These are phyloP conservation scores for Hiodon alosoides DNA, from an alignment of 2,113 vertebrate genomes.

Conservation along the genomic window DNA sequence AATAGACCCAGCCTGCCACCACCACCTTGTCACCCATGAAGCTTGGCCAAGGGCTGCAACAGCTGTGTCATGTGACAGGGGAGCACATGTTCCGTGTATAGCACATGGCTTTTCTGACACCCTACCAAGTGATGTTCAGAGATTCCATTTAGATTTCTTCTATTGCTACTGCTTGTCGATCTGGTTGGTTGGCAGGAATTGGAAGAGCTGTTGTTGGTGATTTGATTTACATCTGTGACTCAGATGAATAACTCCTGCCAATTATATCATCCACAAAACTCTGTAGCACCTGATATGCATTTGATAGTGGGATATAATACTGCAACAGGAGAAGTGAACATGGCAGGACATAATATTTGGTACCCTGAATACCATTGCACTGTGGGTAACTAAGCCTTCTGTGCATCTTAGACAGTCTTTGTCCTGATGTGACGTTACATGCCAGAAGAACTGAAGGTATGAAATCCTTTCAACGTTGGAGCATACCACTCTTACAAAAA, in stretches of 20 bases:
- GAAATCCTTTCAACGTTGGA: background rate
- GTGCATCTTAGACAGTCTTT: background rate
- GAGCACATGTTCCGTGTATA: background rate
- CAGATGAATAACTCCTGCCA: background rate
- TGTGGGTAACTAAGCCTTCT: background rate
- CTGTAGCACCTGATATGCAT: constrained; percentile 1
- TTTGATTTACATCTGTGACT: too few species aligned
- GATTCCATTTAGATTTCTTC: too few species aligned
- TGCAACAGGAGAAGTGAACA: background rate
- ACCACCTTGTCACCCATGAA: too few species aligned
- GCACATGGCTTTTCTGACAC: background rate
- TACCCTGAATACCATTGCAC: background rate
- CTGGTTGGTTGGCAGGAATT: too few species aligned
- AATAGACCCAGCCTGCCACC: too few species aligned
- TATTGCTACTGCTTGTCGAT: background rate
- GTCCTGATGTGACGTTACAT: background rate
- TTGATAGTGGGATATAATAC: background rate
- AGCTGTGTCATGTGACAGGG: constrained; percentile 1
- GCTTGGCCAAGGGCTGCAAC: too few species aligned
- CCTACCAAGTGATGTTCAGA: background rate
- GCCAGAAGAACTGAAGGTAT: background rate
- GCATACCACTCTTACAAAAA: constrained; percentile 4
- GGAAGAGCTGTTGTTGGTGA: too few species aligned
- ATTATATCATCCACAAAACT: background rate
- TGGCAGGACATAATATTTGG: background rate